Conservation (phyloP, 2,113 vertebrate genomes). For the Parotia lawesii region DNA sequence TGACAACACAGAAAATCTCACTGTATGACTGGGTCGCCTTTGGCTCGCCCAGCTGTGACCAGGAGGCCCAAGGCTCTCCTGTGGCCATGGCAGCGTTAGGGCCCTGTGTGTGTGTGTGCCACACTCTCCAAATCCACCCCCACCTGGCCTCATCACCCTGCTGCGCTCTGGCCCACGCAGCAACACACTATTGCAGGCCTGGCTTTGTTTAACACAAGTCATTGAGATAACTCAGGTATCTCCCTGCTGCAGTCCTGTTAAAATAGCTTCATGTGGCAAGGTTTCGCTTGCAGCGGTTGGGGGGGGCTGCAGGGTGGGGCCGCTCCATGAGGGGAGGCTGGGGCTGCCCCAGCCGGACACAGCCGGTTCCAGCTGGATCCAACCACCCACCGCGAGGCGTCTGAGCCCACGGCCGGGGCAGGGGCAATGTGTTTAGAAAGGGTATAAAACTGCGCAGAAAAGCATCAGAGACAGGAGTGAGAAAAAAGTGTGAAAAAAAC, state of each 20-base stretch:
- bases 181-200: background rate
- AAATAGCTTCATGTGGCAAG: background rate
- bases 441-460: background rate
- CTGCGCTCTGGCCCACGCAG: background rate
- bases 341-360: accelerated
- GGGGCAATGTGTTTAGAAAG: background rate
- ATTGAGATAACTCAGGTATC: background rate
- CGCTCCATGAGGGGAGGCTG: accelerated
- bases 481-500: background rate
- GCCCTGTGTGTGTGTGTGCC: too few relatives aligned
- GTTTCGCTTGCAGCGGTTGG: accelerated
- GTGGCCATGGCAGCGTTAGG: accelerated
- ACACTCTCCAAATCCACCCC: background rate
- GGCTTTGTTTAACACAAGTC: background rate
- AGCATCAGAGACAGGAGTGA: background rate
- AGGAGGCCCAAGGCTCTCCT: background rate
- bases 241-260: too few relatives aligned
- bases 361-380: background rate
- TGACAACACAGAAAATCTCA: background rate
- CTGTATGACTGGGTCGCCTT: accelerated
- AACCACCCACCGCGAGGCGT: accelerated
- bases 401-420: accelerated
- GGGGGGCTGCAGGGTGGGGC: background rate
- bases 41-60: accelerated
- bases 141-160: accelerated